Evolutionary conservation across 2,888 invertebrate genomes (phyloP).

Genomic region (Crematogaster levior): DNA sequence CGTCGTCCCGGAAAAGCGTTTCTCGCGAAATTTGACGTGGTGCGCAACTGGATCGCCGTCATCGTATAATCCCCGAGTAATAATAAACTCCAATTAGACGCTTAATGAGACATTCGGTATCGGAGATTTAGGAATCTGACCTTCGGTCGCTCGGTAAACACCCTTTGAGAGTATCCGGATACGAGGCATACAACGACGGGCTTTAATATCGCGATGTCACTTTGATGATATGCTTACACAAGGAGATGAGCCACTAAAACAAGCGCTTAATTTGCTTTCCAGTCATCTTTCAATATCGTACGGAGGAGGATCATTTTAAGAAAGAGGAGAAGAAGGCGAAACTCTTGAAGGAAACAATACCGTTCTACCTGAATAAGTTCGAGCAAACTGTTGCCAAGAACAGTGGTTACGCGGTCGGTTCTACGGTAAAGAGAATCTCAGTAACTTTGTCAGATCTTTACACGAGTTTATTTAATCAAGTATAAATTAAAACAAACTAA

Average conservation of each 20-base stretch:
- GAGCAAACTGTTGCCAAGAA: constrained; percentile 87
- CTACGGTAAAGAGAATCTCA: constrained; percentile 82
- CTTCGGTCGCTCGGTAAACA: not conserved
- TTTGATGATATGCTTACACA: not conserved
- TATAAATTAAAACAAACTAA: not conserved
- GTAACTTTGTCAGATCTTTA: not conserved
- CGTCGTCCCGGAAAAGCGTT: constrained; percentile 5
- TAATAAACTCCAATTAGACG: constrained; percentile 15
- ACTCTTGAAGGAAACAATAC: constrained; percentile 87
- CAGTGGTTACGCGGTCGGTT: constrained; percentile 87
- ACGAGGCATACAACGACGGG: too few species aligned
- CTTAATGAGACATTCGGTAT: constrained; percentile 27
- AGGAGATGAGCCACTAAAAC: not conserved
- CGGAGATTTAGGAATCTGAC: not conserved
- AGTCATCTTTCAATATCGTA: constrained; percentile 86
- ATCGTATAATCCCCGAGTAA: constrained; percentile 15
- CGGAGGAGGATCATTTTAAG: constrained; percentile 87
- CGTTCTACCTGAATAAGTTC: constrained; percentile 87
- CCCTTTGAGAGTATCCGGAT: not conserved
- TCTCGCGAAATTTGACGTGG: constrained; percentile 16
- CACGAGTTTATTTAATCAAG: not conserved
- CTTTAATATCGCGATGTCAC: not conserved
- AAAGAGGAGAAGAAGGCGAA: constrained; percentile 87
- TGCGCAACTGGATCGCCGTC: not conserved
- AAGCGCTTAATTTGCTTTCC: constrained; percentile 37